Evolutionary conservation across 1,140 invertebrate genomes (phyloP).

Genomic region (Pemphigus obesinymphae): DNA sequence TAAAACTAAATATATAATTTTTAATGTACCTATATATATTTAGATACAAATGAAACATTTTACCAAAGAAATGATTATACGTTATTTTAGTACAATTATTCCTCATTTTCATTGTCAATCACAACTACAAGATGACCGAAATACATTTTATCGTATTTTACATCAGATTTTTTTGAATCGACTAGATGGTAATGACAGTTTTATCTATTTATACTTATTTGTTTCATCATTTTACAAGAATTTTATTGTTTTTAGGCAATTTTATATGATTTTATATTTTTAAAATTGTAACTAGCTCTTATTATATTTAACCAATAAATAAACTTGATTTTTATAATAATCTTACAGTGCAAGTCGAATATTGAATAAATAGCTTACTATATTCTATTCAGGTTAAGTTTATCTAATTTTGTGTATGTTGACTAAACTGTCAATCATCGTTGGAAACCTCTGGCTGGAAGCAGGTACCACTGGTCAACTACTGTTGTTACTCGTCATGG

Average conservation of each 20-base stretch:
- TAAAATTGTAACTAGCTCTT: no score
- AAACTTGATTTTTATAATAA: not conserved
- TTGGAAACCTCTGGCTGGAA: no score
- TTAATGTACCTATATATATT: constrained; percentile 11
- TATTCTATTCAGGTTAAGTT: no score
- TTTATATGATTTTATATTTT: no score
- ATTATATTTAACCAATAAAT: not conserved
- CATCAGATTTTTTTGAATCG: constrained; percentile 35
- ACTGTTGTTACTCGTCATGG: no score
- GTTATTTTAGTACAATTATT: constrained; percentile 39
- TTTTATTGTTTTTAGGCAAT: no score
- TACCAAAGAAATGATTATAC: constrained; percentile 1
- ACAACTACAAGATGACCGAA: constrained; percentile 42
- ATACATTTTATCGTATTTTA: constrained; percentile 42
- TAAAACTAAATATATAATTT: not conserved
- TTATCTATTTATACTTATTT: not conserved
- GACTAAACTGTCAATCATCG: no score
- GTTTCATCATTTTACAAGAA: no score
- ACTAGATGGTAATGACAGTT: constrained; percentile 20
- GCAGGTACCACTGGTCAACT: no score
- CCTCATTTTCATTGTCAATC: constrained; percentile 44
- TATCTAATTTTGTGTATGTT: no score
- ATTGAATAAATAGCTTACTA: no score
- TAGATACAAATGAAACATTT: constrained; percentile 43
- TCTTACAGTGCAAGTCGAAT: no score